These are phyloP conservation scores for Hydropsyche betteni DNA, from an alignment of 2,888 invertebrate species.

Conservation along the genomic window DNA sequence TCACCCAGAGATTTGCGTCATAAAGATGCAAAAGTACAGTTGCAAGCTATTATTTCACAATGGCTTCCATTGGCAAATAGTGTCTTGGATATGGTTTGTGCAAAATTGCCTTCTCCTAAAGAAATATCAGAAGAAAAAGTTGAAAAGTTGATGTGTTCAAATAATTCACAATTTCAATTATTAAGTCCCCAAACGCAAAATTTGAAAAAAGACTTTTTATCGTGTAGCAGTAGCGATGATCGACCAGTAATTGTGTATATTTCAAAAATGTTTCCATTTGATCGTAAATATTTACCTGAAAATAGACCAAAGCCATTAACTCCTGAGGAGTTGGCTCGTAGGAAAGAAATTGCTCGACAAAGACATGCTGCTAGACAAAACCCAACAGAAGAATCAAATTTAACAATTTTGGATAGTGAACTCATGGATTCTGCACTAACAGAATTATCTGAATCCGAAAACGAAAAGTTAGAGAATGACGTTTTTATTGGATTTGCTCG, in stretches of 20 bases:
- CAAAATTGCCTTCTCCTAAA: constrained; percentile 83
- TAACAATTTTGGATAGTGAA: constrained; percentile 44
- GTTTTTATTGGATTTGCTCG: constrained; percentile 92
- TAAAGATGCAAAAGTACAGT: constrained; percentile 78
- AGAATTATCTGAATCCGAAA: constrained; percentile 52
- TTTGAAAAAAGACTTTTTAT: constrained; percentile 74
- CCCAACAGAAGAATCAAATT: constrained; percentile 45
- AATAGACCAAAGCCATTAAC: constrained; percentile 82
- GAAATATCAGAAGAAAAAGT: constrained; percentile 79
- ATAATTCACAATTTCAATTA: constrained; percentile 72
- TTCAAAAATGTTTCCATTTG: constrained; percentile 91
- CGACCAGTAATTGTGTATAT: constrained; percentile 79
- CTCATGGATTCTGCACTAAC: constrained; percentile 42
- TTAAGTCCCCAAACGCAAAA: constrained; percentile 75
- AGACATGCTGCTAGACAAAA: constrained; percentile 69
- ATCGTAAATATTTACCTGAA: constrained; percentile 78
- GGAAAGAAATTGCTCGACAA: constrained; percentile 74
- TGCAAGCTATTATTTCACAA: constrained; percentile 84
- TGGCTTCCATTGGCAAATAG: constrained; percentile 90
- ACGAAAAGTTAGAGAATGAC: constrained; percentile 59
- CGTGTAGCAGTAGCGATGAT: constrained; percentile 71
- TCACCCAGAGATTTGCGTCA: constrained; percentile 80
- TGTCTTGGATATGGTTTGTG: constrained; percentile 83
- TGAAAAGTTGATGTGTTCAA: constrained; percentile 82
- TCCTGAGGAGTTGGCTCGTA: constrained; percentile 74